Conservation (phyloP, 2,113 vertebrate genomes). For the Podarcis raffonei region DNA sequence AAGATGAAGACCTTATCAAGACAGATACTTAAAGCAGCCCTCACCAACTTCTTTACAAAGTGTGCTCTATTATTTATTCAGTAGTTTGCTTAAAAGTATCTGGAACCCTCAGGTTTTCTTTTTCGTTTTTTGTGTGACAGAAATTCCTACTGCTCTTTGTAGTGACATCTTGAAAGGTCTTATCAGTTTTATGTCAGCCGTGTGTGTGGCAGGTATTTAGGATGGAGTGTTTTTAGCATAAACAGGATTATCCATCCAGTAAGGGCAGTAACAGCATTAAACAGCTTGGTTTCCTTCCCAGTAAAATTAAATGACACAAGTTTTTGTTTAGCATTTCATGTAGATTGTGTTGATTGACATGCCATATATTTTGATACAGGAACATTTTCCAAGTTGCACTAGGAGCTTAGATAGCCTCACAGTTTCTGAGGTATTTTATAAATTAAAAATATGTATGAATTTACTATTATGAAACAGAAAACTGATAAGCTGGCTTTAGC, state of each 20-base stretch:
- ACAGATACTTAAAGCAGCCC: background rate
- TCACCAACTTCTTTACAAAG: fast-evolving
- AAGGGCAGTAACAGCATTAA: conserved; percentile 24
- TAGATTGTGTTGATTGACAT: background rate
- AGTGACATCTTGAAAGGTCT: conserved; percentile 19
- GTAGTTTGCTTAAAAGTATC: background rate
- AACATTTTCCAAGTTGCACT: background rate
- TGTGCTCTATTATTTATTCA: background rate
- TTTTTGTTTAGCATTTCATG: background rate
- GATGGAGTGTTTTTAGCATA: conserved; percentile 22
- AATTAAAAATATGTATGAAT: background rate
- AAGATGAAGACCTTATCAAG: background rate
- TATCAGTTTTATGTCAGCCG: conserved; percentile 7
- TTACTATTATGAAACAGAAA: conserved; percentile 5
- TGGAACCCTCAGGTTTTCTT: background rate
- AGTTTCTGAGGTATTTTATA: background rate
- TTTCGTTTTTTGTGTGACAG: background rate
- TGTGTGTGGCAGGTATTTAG: conserved; percentile 6
- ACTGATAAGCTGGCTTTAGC: fast-evolving
- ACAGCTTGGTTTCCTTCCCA: conserved; percentile 10
- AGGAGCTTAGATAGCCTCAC: background rate
- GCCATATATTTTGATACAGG: background rate
- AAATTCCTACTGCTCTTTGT: conserved; percentile 1
- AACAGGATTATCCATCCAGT: conserved; percentile 37
- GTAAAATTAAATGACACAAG: background rate